These are phyloP conservation scores for Osmerus mordax DNA, from an alignment of 2,113 vertebrate genomes.

Conservation along the genomic window DNA sequence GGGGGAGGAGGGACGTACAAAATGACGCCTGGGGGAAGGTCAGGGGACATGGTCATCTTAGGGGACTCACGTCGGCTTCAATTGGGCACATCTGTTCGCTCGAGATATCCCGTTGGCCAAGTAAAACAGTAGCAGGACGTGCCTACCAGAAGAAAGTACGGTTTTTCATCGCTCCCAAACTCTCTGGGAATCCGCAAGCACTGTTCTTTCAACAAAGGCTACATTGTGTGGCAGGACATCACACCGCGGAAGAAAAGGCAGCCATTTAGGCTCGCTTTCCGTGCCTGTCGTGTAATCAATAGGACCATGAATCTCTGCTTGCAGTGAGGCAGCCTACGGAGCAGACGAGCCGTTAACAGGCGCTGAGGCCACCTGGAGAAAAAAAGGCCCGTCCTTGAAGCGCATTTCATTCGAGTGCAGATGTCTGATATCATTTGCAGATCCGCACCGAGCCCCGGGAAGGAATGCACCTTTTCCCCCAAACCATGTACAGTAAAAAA, in stretches of 20 bases:
- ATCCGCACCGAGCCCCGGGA: slow-evolving; percentile 1
- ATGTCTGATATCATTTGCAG: slow-evolving; percentile 27
- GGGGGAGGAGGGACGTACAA: not conserved
- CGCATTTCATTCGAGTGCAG: not conserved
- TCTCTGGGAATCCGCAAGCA: slow-evolving; percentile 22
- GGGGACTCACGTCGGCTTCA: slow-evolving; percentile 24
- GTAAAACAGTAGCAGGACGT: slow-evolving; percentile 34
- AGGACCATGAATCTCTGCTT: slow-evolving; percentile 9
- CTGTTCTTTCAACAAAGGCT: slow-evolving; percentile 35
- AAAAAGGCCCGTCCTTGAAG: slow-evolving; percentile 20
- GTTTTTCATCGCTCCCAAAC: slow-evolving; percentile 25
- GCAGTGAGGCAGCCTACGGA: not conserved
- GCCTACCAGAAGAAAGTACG: slow-evolving; percentile 32
- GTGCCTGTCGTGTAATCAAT: slow-evolving; percentile 8
- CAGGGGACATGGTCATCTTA: not conserved
- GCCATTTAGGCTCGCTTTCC: not conserved
- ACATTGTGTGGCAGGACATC: slow-evolving; percentile 29
- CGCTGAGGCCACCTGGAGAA: slow-evolving; percentile 1
- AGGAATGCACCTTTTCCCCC: not conserved
- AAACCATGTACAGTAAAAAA: not conserved
- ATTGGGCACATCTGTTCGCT: slow-evolving; percentile 47
- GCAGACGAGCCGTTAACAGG: slow-evolving; percentile 2
- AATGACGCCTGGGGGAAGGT: no score
- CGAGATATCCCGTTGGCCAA: slow-evolving; percentile 32
- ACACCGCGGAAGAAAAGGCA: not conserved